Percentiles rank a stretch among this genome's conserved stretches.
These are phyloP conservation scores for Vireo griseus DNA, from an alignment of 2,797 vertebrate genomes.

Conservation along the genomic window DNA sequence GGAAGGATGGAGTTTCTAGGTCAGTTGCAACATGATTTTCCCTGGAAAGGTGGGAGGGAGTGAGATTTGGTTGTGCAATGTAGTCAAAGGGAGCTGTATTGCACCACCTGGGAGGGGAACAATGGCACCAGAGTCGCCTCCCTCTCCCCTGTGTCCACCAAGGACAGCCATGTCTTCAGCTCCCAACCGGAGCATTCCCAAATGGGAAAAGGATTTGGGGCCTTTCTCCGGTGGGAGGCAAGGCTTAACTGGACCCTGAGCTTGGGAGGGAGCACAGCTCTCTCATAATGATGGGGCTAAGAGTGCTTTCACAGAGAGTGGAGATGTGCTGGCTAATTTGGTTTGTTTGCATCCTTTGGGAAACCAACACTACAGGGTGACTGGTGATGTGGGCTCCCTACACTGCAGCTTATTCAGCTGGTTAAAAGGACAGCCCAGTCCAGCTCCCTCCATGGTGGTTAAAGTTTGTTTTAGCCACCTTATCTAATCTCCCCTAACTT, in stretches of 20 bases:
- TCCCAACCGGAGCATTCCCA: not conserved
- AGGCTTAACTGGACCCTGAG: not conserved
- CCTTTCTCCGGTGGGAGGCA: not conserved
- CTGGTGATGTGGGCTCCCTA: not conserved
- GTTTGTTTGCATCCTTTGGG: not conserved
- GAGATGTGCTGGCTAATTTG: not conserved
- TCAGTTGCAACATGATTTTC: not conserved
- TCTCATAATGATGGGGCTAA: not conserved
- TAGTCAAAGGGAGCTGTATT: not conserved
- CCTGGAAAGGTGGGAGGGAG: not conserved
- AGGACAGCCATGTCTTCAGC: not conserved
- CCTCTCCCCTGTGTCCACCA: not conserved
- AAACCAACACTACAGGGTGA: accelerated
- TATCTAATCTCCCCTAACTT: constrained; percentile 67
- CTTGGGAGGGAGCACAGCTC: not conserved
- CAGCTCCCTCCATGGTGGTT: constrained; percentile 7
- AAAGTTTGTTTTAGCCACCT: constrained; percentile 63
- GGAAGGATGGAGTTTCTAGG: not conserved
- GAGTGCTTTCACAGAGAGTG: not conserved
- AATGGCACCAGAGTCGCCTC: not conserved
- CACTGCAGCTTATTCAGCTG: accelerated
- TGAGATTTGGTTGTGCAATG: not conserved
- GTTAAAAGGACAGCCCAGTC: not conserved
- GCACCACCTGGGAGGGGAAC: not conserved
- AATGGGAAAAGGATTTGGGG: not conserved